Evolutionary conservation across 2,888 invertebrate genomes (phyloP), one percentile per base, ranked within the genome.

Genomic region (Chydorus sphaericus): DNA sequence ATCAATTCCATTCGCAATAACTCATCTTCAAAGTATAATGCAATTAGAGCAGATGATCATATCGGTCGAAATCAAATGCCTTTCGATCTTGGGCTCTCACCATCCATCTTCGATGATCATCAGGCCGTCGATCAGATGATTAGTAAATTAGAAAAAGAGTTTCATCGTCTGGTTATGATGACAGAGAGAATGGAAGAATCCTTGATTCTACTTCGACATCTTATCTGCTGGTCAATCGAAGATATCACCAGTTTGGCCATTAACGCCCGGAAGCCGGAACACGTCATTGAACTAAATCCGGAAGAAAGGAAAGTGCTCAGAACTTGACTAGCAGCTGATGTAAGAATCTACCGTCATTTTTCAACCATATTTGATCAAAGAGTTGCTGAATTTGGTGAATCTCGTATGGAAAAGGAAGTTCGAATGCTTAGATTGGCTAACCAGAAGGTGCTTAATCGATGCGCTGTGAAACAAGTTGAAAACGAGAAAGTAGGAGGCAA

Each of bases 51-150:
- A n/a, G 38, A 20, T 4, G 38, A 20, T 10, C 59, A 61, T 39
- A 60, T 66, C 8, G 67, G 66, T 11, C 60, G 63, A 36, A 67
- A 67, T 61, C 67, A 67, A 51, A 65, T 67, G 65, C 59, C 63
- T 18, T 66, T 63, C 56, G 67, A 67, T 56, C 59, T 66, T 51
- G 67, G 67, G 1, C 49, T 65, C n/a, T 59, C 61, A n/a, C 57
- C 60, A 2, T 50, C 44, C 2, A 54, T 59, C 11, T 62, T 65
- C 50, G 54, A 59, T 29, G 20, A n/a, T n/a, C 60, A 64, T 48
- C 48, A 51, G 30, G 57, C 60, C 28, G 62, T 30, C 31, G 8
- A 50, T n/a, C 30, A 50, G 8, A 14, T 61, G 50, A 61, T 67
- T 10, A 29, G 58, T 5, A 57, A 61, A 33, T 54, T 67, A 23